Percentiles rank a stretch among this genome's conserved stretches.
These are phyloP conservation scores for Tupaia tana DNA, from an alignment of 2,113 vertebrate genomes.

Conservation along the genomic window DNA sequence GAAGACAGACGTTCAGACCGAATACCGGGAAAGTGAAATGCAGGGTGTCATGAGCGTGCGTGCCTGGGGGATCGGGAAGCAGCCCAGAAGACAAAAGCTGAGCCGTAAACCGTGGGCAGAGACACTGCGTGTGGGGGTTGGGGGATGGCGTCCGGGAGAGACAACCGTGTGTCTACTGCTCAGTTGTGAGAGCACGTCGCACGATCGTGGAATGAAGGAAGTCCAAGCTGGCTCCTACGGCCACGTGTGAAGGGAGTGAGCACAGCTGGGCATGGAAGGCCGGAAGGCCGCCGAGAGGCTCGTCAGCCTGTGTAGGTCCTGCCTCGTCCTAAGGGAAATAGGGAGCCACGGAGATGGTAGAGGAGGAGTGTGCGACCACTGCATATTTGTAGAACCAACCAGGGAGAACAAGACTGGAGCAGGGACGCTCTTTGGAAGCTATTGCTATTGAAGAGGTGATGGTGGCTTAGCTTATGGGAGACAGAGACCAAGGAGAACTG, in stretches of 20 bases:
- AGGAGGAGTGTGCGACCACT: not conserved
- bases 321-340: not conserved
- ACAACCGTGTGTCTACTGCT: not conserved
- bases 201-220: not conserved
- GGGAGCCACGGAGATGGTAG: not conserved
- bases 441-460: rapidly evolving
- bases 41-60: not conserved
- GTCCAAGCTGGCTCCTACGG: not conserved
- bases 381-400: not conserved
- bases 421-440: not conserved
- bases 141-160: not conserved
- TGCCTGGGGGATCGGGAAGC: not conserved
- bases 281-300: not conserved
- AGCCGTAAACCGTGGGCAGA: not conserved
- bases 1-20: not conserved
- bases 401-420: not conserved
- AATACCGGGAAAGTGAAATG: not conserved
- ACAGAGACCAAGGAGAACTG: not conserved
- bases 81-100: not conserved
- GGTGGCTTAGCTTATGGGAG: not conserved
- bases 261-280: not conserved
- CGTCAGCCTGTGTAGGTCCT: not conserved
- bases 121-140: rapidly evolving
- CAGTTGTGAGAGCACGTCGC: not conserved
- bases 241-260: not conserved